Conservation (phyloP, 2,888 invertebrate genomes). For the Acronicta psi region DNA sequence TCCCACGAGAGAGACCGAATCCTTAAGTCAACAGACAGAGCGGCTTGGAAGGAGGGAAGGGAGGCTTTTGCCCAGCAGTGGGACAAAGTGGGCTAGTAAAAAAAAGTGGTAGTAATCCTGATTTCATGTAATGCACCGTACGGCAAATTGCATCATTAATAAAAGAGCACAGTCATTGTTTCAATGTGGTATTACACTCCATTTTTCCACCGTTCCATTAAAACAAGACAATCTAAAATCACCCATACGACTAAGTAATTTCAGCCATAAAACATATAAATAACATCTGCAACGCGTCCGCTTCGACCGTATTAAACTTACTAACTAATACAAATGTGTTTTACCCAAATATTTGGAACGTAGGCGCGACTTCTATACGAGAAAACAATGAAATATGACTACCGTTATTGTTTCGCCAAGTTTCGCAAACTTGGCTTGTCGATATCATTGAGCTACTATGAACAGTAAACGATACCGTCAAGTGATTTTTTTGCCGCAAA, state of each 20-base stretch:
- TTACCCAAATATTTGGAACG: constrained; percentile 48
- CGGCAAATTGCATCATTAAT: too few species aligned
- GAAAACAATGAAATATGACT: constrained; percentile 72
- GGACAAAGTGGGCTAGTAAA: too few species aligned
- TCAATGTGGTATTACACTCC: too few species aligned
- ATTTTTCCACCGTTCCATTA: background rate
- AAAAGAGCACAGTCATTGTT: too few species aligned
- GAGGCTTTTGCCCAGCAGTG: too few species aligned
- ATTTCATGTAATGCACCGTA: too few species aligned
- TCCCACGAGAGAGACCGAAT: too few species aligned
- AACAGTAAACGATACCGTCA: background rate
- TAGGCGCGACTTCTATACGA: constrained; percentile 63
- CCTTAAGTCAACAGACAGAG: too few species aligned
- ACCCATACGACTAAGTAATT: constrained; percentile 4
- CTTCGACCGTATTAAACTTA: constrained; percentile 49
- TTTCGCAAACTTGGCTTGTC: constrained; percentile 60
- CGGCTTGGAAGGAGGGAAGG: too few species aligned
- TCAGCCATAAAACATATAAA: constrained; percentile 24
- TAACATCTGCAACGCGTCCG: constrained; percentile 42
- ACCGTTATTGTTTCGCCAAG: constrained; percentile 73
- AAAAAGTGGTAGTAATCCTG: too few species aligned
- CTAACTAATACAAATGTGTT: constrained; percentile 61
- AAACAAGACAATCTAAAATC: background rate
- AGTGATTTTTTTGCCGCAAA: background rate
- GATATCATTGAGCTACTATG: constrained; percentile 49